A percentile compares a stretch with the other conserved stretches of the same genome.
Conservation (phyloP, 2,888 invertebrate genomes). For the Lasioglossum leucozonium region DNA sequence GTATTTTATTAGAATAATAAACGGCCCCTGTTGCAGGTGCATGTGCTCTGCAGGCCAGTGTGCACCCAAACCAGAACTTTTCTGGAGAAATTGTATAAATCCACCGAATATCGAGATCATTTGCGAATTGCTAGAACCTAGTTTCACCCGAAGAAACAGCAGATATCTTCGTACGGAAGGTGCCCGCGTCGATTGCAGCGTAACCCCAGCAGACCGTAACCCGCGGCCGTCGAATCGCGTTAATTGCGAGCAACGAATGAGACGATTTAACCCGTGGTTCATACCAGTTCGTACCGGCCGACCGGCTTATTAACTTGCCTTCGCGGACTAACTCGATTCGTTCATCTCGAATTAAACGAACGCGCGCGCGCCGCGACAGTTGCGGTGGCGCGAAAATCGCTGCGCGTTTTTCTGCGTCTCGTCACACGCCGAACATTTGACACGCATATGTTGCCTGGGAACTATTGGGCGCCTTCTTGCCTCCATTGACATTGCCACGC, state of each 20-base stretch:
- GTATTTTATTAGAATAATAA: neutral
- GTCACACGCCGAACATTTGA: neutral
- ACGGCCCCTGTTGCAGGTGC: neutral
- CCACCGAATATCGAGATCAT: neutral
- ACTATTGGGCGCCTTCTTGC: neutral
- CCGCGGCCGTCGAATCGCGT: conserved; percentile 18
- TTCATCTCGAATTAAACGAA: conserved; percentile 12
- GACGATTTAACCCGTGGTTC: conserved; percentile 49
- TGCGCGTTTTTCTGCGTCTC: conserved; percentile 1
- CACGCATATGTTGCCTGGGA: neutral
- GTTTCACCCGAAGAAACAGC: no score
- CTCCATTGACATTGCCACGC: neutral
- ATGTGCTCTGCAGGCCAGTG: no score
- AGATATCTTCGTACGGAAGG: neutral
- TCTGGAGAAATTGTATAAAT: neutral
- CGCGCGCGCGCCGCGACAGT: neutral
- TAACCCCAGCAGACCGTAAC: neutral
- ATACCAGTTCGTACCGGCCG: conserved; percentile 40
- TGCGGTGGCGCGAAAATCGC: conserved; percentile 14
- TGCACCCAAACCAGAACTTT: no score
- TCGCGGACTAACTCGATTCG: conserved; percentile 43
- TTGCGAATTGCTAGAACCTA: neutral
- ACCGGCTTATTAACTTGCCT: conserved; percentile 35
- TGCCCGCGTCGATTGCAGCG: neutral
- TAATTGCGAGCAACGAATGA: conserved; percentile 50